Base-by-base conservation (phyloP, 1,140 invertebrate genomes). In the Melitaea cinxia region DNA sequence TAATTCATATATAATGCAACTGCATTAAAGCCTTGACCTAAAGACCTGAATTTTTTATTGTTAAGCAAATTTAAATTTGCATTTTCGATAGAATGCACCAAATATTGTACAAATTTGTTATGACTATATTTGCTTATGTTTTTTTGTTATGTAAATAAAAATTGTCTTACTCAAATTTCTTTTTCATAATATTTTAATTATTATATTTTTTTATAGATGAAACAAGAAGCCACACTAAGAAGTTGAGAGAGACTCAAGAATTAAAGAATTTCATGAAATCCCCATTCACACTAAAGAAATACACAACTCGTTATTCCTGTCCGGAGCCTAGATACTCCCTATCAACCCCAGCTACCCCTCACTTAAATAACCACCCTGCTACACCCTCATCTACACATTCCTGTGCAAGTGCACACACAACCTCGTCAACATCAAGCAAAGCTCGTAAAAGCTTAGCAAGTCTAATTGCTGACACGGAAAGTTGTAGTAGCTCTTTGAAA, bases 401-500 rank as follows among this genome's bases (percentile, higher is more conserved):
- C 0, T 89, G 85, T 70, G 65, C 81, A 14, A 91, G 88, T 78
- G 77, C 73, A 1, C 80, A 85, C 15, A 88, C 87, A 17, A 83
- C 73, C 2, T 88, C 85, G 0, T 91, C 86, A 14, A 84, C 83
- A 24, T 85, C 85, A 47, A 88, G 86, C 70, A 67, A 77, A 9
- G 88, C 87, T 19, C 68, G 88, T 4, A 88, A 88, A 49, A 88
- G 85, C 59, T 70, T 91, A 0, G 85, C 87, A 10, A 88, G 79
- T 54, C 77, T 91, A 17, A 91, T 89, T 50, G 87, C 86, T 24
- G 89, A 91, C 60, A 87, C 88, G 15, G 91, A 92, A 59, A 92
- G 91, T 58, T 91, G 89, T 65, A 92, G 89, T 69, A 92, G 88
- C 61, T 92, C 91, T 17, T 55, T 92, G 9, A 89, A 91, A 83